Percentiles rank a stretch among this genome's conserved stretches.
Conservation (phyloP, 2,888 invertebrate species). For the Eutolmus rufibarbis region DNA sequence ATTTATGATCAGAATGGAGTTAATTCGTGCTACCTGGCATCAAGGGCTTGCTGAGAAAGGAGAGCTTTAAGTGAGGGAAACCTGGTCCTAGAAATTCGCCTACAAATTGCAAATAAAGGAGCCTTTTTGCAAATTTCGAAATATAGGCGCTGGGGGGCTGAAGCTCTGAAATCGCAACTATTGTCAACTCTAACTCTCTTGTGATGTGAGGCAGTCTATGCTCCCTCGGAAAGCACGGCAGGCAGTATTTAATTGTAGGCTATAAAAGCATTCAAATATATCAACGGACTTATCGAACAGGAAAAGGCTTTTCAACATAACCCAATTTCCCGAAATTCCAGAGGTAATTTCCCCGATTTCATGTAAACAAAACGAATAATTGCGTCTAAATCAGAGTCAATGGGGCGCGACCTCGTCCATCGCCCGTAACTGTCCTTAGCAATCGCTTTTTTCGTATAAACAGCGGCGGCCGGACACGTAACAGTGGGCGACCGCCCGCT, state of each 20-base stretch:
- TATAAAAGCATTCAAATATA: background rate
- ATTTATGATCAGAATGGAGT: no score
- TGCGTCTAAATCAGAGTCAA: conserved; percentile 19
- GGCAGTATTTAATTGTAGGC: background rate
- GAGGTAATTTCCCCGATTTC: background rate
- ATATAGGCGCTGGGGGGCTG: no score
- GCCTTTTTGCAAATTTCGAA: no score
- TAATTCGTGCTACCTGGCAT: no score
- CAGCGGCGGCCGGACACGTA: background rate
- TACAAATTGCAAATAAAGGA: no score
- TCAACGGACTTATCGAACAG: background rate
- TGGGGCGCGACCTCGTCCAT: background rate
- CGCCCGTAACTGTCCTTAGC: conserved; percentile 13
- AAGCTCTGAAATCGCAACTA: no score
- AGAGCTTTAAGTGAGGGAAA: no score
- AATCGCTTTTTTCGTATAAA: conserved; percentile 30
- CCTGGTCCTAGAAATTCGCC: no score
- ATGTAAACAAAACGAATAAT: conserved; percentile 17
- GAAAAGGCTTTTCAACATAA: background rate
- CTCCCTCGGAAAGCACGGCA: background rate
- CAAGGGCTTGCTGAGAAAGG: no score
- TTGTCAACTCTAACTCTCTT: no score
- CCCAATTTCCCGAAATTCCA: background rate
- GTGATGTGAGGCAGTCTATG: no score
- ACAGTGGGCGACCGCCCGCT: background rate